Base-by-base conservation (phyloP, 2,888 invertebrate species). In the Steinernema hermaphroditum region DNA sequence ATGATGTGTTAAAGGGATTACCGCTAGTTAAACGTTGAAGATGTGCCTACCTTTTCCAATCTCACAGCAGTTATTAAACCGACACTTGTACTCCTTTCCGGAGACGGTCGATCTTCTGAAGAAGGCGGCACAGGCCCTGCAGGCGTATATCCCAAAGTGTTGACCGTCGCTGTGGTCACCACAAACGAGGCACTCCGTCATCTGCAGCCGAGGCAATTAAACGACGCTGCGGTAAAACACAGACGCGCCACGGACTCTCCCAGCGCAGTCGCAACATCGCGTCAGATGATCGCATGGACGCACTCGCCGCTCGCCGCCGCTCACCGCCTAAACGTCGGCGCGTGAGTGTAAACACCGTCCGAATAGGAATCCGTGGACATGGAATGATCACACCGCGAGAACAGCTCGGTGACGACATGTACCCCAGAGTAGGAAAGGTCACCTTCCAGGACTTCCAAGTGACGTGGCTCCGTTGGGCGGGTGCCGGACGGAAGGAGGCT, bases 31-130 rank as follows among this genome's bases (percentile, higher is more conserved):
- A n/a, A n/a, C n/a, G n/a, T n/a, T n/a, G n/a, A n/a, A n/a, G n/a
- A n/a, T n/a, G 12, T 4, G 4, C 77, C 71, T 37, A 83, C 83
- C 76, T 76, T 82, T 84, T 24, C 82, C 82, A n/a, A 84, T 81
- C 22, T 73, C 72, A 57, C 84, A 84, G 22, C 74, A 68, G 62
- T 76, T 78, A n/a, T 76, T 76, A 19, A 77, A 77, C 29, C 81
- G 76, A 72, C 84, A 84, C 14, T 41, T 74, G 57, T 84, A 84
- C 9, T 78, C 77, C 71, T 54, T 54, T 9, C 27, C 54, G 27
- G 54, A 54, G 27, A 54, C 54, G 24, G 54, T 54, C 24, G 54
- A 54, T 2, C 54, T 22, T 16, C 46, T 22, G 49, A 46, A 46
- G 46, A 46, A 46, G 46, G 46, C 46, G 46, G 46, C 46, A 16